A percentile compares a stretch with the other conserved stretches of the same genome.
These are phyloP conservation scores for Epinotia demarniana DNA, from an alignment of 2,888 invertebrate genomes.

Conservation along the genomic window DNA sequence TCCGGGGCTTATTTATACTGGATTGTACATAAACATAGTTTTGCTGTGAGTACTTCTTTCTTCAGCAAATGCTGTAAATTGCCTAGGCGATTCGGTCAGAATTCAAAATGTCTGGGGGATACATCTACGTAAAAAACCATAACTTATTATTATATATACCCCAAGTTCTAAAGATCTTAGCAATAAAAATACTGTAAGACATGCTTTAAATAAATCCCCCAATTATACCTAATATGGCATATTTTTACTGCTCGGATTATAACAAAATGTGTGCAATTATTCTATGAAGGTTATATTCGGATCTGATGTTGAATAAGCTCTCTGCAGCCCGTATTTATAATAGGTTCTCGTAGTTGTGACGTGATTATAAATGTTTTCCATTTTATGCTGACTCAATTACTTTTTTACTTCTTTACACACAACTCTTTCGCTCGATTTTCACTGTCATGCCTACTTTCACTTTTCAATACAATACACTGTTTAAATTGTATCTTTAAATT, in stretches of 20 bases:
- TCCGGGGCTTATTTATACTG: too few relatives aligned
- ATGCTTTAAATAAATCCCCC: neutral
- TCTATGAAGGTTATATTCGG: neutral
- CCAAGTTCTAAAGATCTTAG: neutral
- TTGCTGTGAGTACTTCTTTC: too few relatives aligned
- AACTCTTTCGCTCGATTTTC: conserved; percentile 31
- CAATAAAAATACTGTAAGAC: neutral
- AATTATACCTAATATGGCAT: neutral
- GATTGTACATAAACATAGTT: too few relatives aligned
- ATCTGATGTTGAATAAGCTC: conserved; percentile 17
- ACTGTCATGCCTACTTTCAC: conserved; percentile 30
- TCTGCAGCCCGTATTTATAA: conserved; percentile 26
- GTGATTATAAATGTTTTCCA: conserved; percentile 9
- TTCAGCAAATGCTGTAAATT: too few relatives aligned
- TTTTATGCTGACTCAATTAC: conserved; percentile 17
- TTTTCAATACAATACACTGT: conserved; percentile 52
- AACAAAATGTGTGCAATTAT: neutral
- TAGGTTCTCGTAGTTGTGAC: neutral
- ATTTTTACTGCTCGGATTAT: neutral
- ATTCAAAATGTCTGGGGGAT: neutral
- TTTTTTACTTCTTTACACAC: conserved; percentile 27
- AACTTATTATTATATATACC: neutral
- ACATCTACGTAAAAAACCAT: neutral
- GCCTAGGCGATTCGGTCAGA: too few relatives aligned
- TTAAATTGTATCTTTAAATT: conserved; percentile 70